Percentiles rank a stretch among this genome's conserved stretches.
Conservation (phyloP, 2,797 vertebrate genomes). For the Liasis olivaceus region DNA sequence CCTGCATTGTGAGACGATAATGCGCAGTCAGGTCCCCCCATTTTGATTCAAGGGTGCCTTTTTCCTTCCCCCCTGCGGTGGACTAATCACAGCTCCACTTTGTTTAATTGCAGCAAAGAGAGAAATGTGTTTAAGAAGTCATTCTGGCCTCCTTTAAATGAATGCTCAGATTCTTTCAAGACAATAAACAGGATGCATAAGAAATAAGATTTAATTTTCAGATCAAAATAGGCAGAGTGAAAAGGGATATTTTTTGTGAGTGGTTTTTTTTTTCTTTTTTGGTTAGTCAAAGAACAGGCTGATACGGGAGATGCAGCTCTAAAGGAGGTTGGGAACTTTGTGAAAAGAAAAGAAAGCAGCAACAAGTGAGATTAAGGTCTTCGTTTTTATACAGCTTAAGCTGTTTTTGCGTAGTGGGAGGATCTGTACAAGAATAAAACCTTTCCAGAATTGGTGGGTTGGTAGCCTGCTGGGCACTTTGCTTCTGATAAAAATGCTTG, state of each 20-base stretch:
- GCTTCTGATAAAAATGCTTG: slow-evolving; percentile 80
- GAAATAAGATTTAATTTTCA: slow-evolving; percentile 89
- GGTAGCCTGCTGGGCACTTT: slow-evolving; percentile 73
- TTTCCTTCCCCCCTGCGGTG: slow-evolving; percentile 96
- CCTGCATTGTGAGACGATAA: slow-evolving; percentile 96
- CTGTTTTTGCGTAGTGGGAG: slow-evolving; percentile 77
- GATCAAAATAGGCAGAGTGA: slow-evolving; percentile 85
- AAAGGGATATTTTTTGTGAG: slow-evolving; percentile 55
- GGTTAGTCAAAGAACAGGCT: slow-evolving; percentile 69
- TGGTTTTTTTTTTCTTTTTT: too few relatives aligned
- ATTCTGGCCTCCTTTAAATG: slow-evolving; percentile 95
- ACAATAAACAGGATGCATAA: slow-evolving; percentile 93
- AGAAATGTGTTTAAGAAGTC: slow-evolving; percentile 99
- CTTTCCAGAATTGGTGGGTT: slow-evolving; percentile 73
- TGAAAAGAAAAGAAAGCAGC: slow-evolving; percentile 70
- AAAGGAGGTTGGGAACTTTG: slow-evolving; percentile 67
- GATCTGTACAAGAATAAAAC: slow-evolving; percentile 79
- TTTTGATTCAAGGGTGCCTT: slow-evolving; percentile 99
- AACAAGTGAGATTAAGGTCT: slow-evolving; percentile 87
- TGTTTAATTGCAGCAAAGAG: slow-evolving; percentile 99
- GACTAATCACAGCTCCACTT: slow-evolving; percentile 99
- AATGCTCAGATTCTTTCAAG: slow-evolving; percentile 89
- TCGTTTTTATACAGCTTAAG: slow-evolving; percentile 77
- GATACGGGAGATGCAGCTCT: slow-evolving; percentile 79
- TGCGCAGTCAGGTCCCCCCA: slow-evolving; percentile 98